These are phyloP conservation scores for Solen grandis DNA, from an alignment of 1,140 invertebrate species.

Conservation along the genomic window DNA sequence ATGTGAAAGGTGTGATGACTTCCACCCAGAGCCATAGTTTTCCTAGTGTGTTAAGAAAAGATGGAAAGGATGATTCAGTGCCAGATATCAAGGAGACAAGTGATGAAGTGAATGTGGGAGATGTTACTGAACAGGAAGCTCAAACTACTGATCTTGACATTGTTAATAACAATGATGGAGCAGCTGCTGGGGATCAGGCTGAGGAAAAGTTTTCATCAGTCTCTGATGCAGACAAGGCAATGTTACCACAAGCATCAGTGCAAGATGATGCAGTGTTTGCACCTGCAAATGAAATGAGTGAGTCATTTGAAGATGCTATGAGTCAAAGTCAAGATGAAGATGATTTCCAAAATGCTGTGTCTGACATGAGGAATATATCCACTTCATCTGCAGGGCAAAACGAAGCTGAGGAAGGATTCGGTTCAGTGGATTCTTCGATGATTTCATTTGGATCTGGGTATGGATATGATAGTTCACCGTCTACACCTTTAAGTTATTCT, in stretches of 20 bases:
- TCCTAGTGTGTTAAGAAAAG: constrained; percentile 65
- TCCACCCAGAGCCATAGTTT: constrained; percentile 67
- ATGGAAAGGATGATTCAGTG: constrained; percentile 30
- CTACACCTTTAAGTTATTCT: constrained; percentile 63
- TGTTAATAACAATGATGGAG: constrained; percentile 34
- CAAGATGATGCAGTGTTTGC: constrained; percentile 21
- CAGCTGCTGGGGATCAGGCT: background rate
- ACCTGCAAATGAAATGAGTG: constrained; percentile 20
- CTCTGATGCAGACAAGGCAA: constrained; percentile 14
- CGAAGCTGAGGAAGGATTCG: background rate
- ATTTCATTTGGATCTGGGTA: background rate
- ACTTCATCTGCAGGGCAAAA: too few species aligned
- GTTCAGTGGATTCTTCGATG: background rate
- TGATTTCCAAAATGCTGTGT: background rate
- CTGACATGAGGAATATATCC: background rate
- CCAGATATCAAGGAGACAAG: background rate
- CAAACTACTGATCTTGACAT: constrained; percentile 34
- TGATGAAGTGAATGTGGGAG: background rate
- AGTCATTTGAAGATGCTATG: constrained; percentile 40
- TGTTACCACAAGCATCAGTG: background rate
- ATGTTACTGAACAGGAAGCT: background rate
- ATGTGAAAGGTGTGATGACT: constrained; percentile 59
- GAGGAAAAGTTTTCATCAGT: background rate
- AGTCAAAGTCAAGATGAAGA: background rate
- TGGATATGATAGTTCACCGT: constrained; percentile 60